Evolutionary conservation across 2,888 invertebrate species (phyloP), one percentile per base, ranked within the genome.

Genomic region (Aspidiotus destructor): DNA sequence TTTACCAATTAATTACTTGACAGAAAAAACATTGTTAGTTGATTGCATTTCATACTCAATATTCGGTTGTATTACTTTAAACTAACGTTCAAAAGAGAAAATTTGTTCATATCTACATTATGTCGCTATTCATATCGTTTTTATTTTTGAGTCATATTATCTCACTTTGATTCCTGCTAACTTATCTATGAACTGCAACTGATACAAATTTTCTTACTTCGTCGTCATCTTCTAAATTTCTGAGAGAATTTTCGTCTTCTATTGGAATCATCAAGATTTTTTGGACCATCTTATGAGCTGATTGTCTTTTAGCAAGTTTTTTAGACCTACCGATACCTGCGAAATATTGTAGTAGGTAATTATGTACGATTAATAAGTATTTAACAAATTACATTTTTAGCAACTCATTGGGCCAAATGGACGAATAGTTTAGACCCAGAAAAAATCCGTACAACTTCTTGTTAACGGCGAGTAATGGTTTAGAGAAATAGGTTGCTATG

Each of bases 221-320:
- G 69, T 85, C 85, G 70, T 86, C 84, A 71, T 87, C 91, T 75
- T 88, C 86, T 73, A 86, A 82, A 53, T 83, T 81, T 61, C 81
- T 74, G 44, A 73, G 72, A 17, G 72, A 77, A 75, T 84, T 84
- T 76, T 83, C 84, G 10, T 84, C 81, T 75, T 87, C 88, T 10
- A 85, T 81, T 0, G 89, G 88, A 74, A 86, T 81, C 72, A 90
- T 89, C 75, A 91, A 88, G 71, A 95, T 78, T 53, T 85, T 83
- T 73, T 87, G 87, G 88, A 89, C 89, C 94, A 97, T 94, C 77
- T 91, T 89, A 76, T 91, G 88, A 2, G 97, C 97, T 0, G 97
- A 96, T 77, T 91, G 86, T n/a, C 96, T 83, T 79, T 98, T 98
- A 5, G 97, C 96, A 63, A 94, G 82, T 78, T 97, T 97, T 81